Evolutionary conservation across 2,797 vertebrate species (phyloP), one percentile per base, ranked within the genome.

Genomic region (Hydrolagus colliei): DNA sequence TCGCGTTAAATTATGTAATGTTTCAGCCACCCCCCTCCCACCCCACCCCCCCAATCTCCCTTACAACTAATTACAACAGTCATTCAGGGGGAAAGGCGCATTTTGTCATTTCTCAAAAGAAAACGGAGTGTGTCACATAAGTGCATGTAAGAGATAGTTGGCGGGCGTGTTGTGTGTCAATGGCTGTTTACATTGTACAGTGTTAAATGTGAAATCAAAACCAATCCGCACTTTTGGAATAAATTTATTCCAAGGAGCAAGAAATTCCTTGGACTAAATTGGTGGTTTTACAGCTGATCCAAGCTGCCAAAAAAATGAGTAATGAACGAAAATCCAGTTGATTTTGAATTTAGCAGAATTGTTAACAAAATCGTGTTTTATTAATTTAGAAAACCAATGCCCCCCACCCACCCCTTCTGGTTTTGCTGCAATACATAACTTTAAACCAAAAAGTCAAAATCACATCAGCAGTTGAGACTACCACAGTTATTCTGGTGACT

Each of bases 31-130:
- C 88, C 88, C 90, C 87, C 72, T 85, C 88, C 88, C n/a, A n/a
- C n/a, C n/a, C n/a, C n/a, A n/a, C n/a, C n/a, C 90, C 89, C 91
- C 88, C 68, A 88, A 92, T 88, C 90, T 9, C 14, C n/a, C 4
- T 86, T 91, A 90, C 91, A 90, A 89, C 88, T 86, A 87, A 89
- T 88, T 87, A 92, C 88, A 88, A 87, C 89, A 91, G 89, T 88
- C 89, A 88, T 88, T 87, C 89, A 91, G 79, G 9, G 41, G 22
- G 63, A 27, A 68, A 68, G 65, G 67, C 68, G 20, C 27, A 68
- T 32, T 71, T 35, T 68, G 41, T 52, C 1, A 32, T 67, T 52
- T 52, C 63, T 84, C 27, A 11, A 84, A 68, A 52, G 6, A 52
- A 52, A 52, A 71, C 16, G 16, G 79, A 9, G 10, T 68, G 68